Conservation (phyloP, 2,888 invertebrate species). For the Apocheima hispidaria region DNA sequence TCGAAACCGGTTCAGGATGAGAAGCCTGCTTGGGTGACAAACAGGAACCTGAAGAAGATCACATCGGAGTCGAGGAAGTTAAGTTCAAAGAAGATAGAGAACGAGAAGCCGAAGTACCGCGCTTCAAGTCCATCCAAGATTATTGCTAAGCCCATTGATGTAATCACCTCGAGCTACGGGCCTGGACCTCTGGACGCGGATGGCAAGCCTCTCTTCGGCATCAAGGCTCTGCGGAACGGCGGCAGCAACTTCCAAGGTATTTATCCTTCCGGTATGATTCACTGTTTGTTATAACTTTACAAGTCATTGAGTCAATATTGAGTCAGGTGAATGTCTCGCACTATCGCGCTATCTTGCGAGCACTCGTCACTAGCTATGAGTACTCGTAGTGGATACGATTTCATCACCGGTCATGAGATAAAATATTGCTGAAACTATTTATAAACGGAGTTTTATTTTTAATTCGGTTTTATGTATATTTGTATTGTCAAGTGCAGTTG, state of each 20-base stretch:
- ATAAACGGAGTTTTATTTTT: neutral
- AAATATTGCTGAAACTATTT: neutral
- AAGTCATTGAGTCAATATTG: constrained; percentile 50
- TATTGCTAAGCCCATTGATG: constrained; percentile 84
- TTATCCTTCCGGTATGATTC: constrained; percentile 43
- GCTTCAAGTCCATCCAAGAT: constrained; percentile 73
- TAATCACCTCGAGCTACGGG: constrained; percentile 93
- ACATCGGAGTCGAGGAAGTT: constrained; percentile 72
- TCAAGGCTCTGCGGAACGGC: constrained; percentile 89
- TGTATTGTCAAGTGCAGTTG: too few relatives aligned
- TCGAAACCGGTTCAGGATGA: constrained; percentile 76
- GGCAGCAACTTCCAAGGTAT: constrained; percentile 88
- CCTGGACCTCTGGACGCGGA: constrained; percentile 93
- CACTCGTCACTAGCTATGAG: constrained; percentile 5
- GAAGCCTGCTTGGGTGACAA: constrained; percentile 88
- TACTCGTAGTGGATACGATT: constrained; percentile 13
- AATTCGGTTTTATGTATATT: neutral
- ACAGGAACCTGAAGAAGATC: constrained; percentile 86
- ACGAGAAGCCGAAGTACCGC: constrained; percentile 73
- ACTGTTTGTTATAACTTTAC: constrained; percentile 28
- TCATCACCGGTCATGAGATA: constrained; percentile 18
- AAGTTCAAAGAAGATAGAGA: constrained; percentile 72
- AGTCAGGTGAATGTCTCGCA: constrained; percentile 44
- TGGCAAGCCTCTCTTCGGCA: constrained; percentile 92
- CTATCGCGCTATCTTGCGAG: constrained; percentile 34